Percentiles rank a stretch among this genome's conserved stretches.
phyloP scores from a whole-genome alignment of 2,113 vertebrate species.

The Tinamus guttatus region DNA sequence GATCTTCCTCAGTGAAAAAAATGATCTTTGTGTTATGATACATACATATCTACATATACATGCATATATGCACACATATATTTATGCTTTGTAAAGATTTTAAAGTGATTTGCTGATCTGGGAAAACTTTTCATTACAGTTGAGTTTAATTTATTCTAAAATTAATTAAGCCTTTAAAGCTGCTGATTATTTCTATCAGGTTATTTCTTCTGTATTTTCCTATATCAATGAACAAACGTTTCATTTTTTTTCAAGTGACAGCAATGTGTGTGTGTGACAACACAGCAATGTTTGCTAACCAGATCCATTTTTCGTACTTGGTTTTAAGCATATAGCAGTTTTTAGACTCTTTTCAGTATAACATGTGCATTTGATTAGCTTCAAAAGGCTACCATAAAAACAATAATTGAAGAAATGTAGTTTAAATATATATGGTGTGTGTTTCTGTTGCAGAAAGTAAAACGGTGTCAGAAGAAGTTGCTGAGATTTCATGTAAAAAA shows the following conservation, averaged over 20 bases:
- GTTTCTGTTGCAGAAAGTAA: constrained; percentile 12
- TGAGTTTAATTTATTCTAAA: background rate
- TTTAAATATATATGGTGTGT: background rate
- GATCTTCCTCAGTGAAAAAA: constrained; percentile 24
- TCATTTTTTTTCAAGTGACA: background rate
- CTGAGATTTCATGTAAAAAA: background rate
- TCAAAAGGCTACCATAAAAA: constrained; percentile 5
- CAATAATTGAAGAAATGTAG: constrained; percentile 1
- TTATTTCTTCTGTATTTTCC: background rate
- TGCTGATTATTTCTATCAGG: background rate
- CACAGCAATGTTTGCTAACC: background rate
- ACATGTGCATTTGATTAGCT: constrained; percentile 42
- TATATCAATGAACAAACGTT: background rate
- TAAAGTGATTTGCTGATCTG: background rate
- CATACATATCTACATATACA: background rate
- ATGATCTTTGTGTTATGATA: background rate
- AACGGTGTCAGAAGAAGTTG: background rate
- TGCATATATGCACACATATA: background rate
- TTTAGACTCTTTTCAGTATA: constrained; percentile 1
- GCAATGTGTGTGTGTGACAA: background rate
- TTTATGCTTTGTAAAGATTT: constrained; percentile 4
- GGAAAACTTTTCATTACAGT: background rate
- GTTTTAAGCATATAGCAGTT: background rate
- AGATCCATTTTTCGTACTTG: background rate
- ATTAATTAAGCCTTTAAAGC: constrained; percentile 2